These are phyloP conservation scores for Ectobius pallidus DNA, from an alignment of 2,888 invertebrate species.

Conservation along the genomic window DNA sequence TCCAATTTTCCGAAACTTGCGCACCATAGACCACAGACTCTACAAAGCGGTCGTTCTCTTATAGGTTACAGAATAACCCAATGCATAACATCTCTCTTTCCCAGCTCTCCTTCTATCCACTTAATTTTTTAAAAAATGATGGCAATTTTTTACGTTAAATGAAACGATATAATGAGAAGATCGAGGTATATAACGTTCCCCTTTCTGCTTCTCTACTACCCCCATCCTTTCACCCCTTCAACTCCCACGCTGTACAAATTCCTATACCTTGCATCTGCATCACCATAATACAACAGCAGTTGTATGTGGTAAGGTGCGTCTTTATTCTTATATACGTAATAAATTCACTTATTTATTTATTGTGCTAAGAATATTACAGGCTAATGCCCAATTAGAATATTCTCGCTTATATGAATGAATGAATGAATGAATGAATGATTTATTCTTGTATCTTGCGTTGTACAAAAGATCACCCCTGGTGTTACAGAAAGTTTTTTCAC, in stretches of 20 bases:
- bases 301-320: neutral
- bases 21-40: conserved; percentile 12
- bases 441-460: too few species aligned
- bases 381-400: too few species aligned
- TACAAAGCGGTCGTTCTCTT: neutral
- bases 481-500: too few species aligned
- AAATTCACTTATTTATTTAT: too few species aligned
- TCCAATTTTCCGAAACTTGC: conserved; percentile 40
- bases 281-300: conserved; percentile 6
- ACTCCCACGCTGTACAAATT: conserved; percentile 28
- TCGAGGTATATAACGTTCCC: conserved; percentile 34
- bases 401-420: too few species aligned
- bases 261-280: conserved; percentile 36
- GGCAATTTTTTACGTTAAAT: conserved; percentile 45
- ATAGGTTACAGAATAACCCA: conserved; percentile 25
- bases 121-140: conserved; percentile 45
- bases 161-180: conserved; percentile 45
- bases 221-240: conserved; percentile 18
- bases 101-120: conserved; percentile 39
- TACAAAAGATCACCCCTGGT: too few species aligned
- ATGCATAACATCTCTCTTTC: conserved; percentile 26
- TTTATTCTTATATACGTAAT: too few species aligned
- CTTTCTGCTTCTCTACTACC: conserved; percentile 25
- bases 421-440: too few species aligned
- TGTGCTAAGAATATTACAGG: too few species aligned